Percentiles rank a stretch among this genome's conserved stretches.
Evolutionary conservation across 2,797 vertebrate species (phyloP).

Genomic region (Echiichthys vipera): DNA sequence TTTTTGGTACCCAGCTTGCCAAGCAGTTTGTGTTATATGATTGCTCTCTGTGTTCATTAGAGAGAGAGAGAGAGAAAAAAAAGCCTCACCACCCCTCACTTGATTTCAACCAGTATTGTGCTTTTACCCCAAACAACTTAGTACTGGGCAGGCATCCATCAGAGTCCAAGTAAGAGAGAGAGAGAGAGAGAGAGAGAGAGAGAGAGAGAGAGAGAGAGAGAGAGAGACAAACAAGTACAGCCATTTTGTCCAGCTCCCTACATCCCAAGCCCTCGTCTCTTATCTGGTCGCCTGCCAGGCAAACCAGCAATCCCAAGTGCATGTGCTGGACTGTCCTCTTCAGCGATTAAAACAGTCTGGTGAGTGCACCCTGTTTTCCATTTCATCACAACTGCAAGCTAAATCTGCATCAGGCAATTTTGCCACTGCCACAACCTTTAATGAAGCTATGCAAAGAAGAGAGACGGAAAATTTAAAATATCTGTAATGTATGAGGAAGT

Average conservation of each 20-base stretch:
- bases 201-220: slow-evolving; percentile 4
- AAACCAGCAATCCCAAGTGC: slow-evolving; percentile 59
- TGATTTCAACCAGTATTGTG: slow-evolving; percentile 52
- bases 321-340: slow-evolving; percentile 53
- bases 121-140: slow-evolving; percentile 62
- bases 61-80: slow-evolving; percentile 56
- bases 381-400: slow-evolving; percentile 46
- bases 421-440: slow-evolving; percentile 42
- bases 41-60: slow-evolving; percentile 57
- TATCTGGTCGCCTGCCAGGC: slow-evolving; percentile 61
- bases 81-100: background rate
- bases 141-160: slow-evolving; percentile 73
- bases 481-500: slow-evolving; percentile 55
- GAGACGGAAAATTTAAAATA: slow-evolving; percentile 65
- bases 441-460: slow-evolving; percentile 40
- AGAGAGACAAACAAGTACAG: slow-evolving; percentile 20
- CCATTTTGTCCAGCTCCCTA: slow-evolving; percentile 61
- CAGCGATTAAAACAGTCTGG: slow-evolving; percentile 37
- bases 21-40: slow-evolving; percentile 55
- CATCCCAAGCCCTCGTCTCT: slow-evolving; percentile 56
- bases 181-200: slow-evolving; percentile 13
- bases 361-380: slow-evolving; percentile 35
- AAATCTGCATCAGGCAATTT: slow-evolving; percentile 49
- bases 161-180: slow-evolving; percentile 31
- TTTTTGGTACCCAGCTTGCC: slow-evolving; percentile 48